phyloP scores from a whole-genome alignment of 2,888 invertebrate species.

The Gymnocheta viridis region DNA sequence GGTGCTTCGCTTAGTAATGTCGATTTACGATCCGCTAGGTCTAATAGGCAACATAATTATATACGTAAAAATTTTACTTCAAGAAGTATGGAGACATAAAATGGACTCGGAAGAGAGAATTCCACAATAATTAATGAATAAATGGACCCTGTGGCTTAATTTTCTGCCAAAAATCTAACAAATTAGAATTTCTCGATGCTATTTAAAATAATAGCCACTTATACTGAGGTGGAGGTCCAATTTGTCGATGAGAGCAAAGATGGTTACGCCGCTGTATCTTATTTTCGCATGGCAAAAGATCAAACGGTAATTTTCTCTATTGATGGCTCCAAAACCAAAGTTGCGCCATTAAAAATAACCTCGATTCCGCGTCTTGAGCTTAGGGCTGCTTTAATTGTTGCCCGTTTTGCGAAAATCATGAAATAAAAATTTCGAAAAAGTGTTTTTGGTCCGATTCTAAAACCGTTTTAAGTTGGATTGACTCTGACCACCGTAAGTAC shows the following conservation, averaged over 20 bases:
- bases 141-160: neutral
- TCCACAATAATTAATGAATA: constrained; percentile 26
- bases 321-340: constrained; percentile 26
- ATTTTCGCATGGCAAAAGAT: constrained; percentile 12
- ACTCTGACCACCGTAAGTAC: neutral
- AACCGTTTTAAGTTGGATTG: neutral
- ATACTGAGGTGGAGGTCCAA: neutral
- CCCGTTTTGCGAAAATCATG: constrained; percentile 25
- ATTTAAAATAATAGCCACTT: neutral
- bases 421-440: neutral
- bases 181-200: neutral
- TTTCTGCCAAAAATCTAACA: neutral
- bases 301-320: constrained; percentile 34
- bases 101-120: constrained; percentile 31
- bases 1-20: constrained; percentile 35
- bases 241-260: no score
- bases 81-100: constrained; percentile 44
- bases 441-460: constrained; percentile 10
- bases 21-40: constrained; percentile 47
- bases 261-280: neutral
- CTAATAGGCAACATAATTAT: constrained; percentile 36
- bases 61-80: constrained; percentile 44
- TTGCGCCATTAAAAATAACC: constrained; percentile 28
- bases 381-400: constrained; percentile 33
- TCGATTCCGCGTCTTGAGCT: constrained; percentile 40